Evolutionary conservation across 2,888 invertebrate species (phyloP).

Genomic region (Cataglyphis cursor): DNA sequence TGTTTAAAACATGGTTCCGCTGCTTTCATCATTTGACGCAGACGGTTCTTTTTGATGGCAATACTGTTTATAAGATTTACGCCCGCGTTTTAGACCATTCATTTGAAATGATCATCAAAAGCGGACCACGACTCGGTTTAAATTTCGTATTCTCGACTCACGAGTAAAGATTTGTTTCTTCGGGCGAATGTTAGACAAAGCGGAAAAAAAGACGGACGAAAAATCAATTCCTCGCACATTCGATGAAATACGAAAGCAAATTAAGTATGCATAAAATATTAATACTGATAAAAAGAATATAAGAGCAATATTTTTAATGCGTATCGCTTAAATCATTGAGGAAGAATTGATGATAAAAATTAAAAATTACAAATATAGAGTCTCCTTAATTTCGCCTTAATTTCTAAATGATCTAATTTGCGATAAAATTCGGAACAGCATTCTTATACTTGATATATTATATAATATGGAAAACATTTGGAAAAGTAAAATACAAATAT

Average conservation of each 20-base stretch:
- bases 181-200: conserved; percentile 52
- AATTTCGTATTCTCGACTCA: conserved; percentile 55
- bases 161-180: conserved; percentile 53
- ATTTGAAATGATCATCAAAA: not conserved
- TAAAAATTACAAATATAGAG: not conserved
- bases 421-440: not conserved
- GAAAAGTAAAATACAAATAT: not conserved
- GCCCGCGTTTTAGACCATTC: not conserved
- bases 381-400: not conserved
- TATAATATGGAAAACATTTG: not conserved
- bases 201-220: conserved; percentile 38
- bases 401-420: not conserved
- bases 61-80: not conserved
- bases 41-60: not conserved
- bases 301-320: conserved; percentile 29
- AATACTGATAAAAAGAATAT: conserved; percentile 12
- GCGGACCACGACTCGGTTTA: not conserved
- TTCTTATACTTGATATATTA: not conserved
- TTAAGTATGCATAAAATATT: conserved; percentile 55
- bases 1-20: not conserved
- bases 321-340: conserved; percentile 13
- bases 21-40: not conserved
- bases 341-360: not conserved
- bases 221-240: conserved; percentile 64
- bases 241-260: conserved; percentile 33